Base-by-base conservation (phyloP, 2,113 vertebrate species). In the Glareola pratincola region DNA sequence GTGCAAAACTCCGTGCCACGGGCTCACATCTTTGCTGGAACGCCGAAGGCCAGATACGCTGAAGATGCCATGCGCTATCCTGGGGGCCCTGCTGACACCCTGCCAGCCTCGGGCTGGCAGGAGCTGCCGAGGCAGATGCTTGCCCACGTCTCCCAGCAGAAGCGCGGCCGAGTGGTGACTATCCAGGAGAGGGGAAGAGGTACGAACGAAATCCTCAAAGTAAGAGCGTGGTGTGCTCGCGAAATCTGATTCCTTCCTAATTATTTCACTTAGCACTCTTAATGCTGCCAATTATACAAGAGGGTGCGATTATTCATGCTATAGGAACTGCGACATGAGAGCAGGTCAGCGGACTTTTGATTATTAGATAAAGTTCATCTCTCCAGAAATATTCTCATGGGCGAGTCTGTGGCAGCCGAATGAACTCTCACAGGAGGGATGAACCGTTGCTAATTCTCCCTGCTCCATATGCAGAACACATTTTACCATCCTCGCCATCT, bases 311-410 rank as follows among this genome's bases (percentile, higher is more conserved):
- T 94, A 90, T 93, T 95, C 92, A 90, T 91, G 72, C 94, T 75
- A 80, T 83, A 94, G 72, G 88, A 95, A 93, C 80, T 86, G 64
- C 6, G 17, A 95, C 85, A 92, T 48, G 72, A 91, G 80, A 89
- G 76, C 85, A 93, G 88, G 92, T 96, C 94, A 95, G 79, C 34
- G 59, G 96, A 95, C 88, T 88, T 96, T 93, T 96, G 76, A 85
- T 90, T 93, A 95, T 93, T 88, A 95, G 90, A 91, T 89, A 94
- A 96, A 96, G 95, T 96, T 96, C 93, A 91, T 75, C 80, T 94
- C 77, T 87, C 50, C 88, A 94, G 92, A 90, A 92, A 73, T 94
- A 93, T 91, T 95, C 96, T 95, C 83, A 63, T 83, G 90, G 90
- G 90, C 88, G 71, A 50, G 54, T 73, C 90, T 88, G 79, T 71